These are phyloP conservation scores for Alethe diademata DNA, from an alignment of 2,113 vertebrate species.

Conservation along the genomic window DNA sequence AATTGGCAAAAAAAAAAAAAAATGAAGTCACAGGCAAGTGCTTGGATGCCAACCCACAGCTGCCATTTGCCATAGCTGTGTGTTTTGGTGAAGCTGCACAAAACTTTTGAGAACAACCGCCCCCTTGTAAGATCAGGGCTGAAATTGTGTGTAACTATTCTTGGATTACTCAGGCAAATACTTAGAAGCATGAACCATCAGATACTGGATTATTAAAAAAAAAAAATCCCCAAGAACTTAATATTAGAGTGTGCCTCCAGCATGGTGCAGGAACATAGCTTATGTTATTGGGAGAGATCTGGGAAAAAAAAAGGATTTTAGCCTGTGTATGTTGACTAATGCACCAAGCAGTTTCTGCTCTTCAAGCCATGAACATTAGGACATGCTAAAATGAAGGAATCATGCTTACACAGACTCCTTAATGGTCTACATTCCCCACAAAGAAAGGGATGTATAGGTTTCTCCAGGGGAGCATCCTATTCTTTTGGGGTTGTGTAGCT, in stretches of 20 bases:
- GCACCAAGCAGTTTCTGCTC: background rate
- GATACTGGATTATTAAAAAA: background rate
- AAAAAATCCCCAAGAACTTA: background rate
- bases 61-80: background rate
- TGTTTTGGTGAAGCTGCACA: background rate
- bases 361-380: background rate
- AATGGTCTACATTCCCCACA: background rate
- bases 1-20: background rate
- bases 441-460: background rate
- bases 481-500: background rate
- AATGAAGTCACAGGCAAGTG: background rate
- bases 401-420: background rate
- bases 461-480: background rate
- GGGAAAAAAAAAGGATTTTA: background rate
- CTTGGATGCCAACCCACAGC: background rate
- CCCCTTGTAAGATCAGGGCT: background rate
- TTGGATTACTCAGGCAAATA: background rate
- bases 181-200: rapidly evolving
- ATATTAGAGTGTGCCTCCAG: background rate
- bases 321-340: background rate
- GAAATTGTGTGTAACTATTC: background rate
- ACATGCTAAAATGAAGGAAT: background rate
- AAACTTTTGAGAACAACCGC: background rate
- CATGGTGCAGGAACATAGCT: background rate
- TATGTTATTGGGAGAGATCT: background rate